phyloP scores from a whole-genome alignment of 2,888 invertebrate genomes.

The Drosophila glabriapex region DNA sequence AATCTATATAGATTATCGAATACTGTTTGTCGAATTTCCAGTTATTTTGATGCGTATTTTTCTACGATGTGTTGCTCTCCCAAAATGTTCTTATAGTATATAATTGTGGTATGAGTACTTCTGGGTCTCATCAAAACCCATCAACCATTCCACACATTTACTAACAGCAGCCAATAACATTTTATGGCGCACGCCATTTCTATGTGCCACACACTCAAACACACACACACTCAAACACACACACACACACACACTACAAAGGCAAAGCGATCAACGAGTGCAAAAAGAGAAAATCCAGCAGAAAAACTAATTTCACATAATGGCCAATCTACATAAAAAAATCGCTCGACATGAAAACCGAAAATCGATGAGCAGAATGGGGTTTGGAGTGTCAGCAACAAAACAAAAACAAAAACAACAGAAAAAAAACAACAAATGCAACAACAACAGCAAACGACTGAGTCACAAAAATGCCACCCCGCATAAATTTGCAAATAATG shows the following conservation, averaged over 20 bases:
- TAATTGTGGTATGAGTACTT: constrained; percentile 11
- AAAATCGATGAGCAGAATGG: constrained; percentile 74
- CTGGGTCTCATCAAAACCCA: constrained; percentile 37
- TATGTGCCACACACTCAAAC: constrained; percentile 44
- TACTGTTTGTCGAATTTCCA: not conserved
- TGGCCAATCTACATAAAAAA: constrained; percentile 81
- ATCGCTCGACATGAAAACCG: constrained; percentile 65
- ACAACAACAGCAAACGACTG: constrained; percentile 40
- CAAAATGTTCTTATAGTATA: not conserved
- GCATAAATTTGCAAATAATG: constrained; percentile 82
- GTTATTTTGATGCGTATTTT: not conserved
- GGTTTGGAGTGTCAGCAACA: constrained; percentile 27
- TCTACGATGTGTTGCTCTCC: not conserved
- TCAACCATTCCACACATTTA: constrained; percentile 50
- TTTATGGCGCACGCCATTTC: constrained; percentile 73
- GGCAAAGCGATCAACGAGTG: constrained; percentile 53
- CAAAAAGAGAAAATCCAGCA: constrained; percentile 53
- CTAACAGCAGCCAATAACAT: constrained; percentile 70
- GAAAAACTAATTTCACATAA: constrained; percentile 79
- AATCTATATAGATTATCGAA: not conserved
- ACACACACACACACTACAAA: constrained; percentile 5
- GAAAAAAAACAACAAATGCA: constrained; percentile 30
- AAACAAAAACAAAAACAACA: constrained; percentile 28
- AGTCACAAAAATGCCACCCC: constrained; percentile 73
- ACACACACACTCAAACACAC: constrained; percentile 4